Base-by-base conservation (phyloP, 2,797 vertebrate species). In the Sebastes variabilis region DNA sequence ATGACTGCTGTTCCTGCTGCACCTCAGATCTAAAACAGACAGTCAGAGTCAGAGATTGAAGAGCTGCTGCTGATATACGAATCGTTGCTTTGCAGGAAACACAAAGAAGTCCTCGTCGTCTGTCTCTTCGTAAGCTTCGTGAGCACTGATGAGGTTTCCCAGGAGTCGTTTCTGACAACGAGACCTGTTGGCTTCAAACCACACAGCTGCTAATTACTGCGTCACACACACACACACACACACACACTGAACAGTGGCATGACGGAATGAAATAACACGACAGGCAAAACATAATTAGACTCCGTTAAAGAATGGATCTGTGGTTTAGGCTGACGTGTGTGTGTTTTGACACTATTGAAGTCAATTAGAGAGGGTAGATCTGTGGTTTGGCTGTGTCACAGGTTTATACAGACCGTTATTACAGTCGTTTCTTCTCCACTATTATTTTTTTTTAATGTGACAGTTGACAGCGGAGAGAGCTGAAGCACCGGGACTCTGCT, bases 171-270 rank as follows among this genome's bases (percentile, higher is more conserved):
- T 54, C 59, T 65, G 58, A 68, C 69, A 68, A 75, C 6, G 34
- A 76, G 55, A 78, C 66, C 67, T 70, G 66, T 24, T 54, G 65
- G 38, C 75, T 79, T 54, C 71, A 54, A 66, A 70, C 38, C 60
- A 71, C 56, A 67, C 27, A 29, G 60, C 32, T 67, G 36, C 55
- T 80, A 66, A 73, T 71, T 32, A 60, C 27, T 11, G 56, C 55
- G 12, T 12, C 62, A 20, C 64, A 59, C 64, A 67, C 34, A 20
- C 74, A 76, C 55, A 32, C 34, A 58, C 54, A 34, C 36, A 36
- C 38, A 34, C 64, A 65, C 60, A 49, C 2, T 20, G 74, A 77
- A 22, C 58, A 73, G 59, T 1, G 34, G 30, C 62, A 59, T 34
- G 30, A 67, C 22, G 29, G n/a, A 36, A 29, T 59, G 25, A 77